phyloP scores from a whole-genome alignment of 1,140 invertebrate species.

The Cydia pomonella region DNA sequence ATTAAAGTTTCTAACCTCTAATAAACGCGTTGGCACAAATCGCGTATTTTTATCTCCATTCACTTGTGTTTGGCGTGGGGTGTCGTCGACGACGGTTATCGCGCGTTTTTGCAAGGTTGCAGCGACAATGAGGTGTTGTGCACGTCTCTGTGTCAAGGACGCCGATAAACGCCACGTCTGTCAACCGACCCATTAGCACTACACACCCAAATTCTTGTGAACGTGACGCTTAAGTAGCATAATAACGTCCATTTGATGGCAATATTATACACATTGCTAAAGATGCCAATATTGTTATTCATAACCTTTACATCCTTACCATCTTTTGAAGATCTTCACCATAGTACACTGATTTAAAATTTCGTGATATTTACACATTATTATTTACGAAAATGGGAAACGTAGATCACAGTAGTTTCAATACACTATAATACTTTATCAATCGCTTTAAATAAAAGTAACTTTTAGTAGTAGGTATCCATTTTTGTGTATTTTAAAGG shows the following conservation, averaged over 20 bases:
- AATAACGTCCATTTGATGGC: not conserved
- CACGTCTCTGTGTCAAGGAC: constrained; percentile 78
- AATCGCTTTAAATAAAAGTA: too few species aligned
- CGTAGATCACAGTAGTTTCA: too few species aligned
- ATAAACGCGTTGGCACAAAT: constrained; percentile 22
- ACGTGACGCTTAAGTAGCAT: not conserved
- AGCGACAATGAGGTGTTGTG: constrained; percentile 72
- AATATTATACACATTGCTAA: not conserved
- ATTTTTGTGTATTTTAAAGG: not conserved
- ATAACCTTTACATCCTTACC: not conserved
- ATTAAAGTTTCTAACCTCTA: constrained; percentile 2
- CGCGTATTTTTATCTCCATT: constrained; percentile 35
- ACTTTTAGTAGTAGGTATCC: too few species aligned
- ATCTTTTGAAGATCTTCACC: not conserved
- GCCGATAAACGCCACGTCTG: constrained; percentile 65
- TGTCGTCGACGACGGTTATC: constrained; percentile 57
- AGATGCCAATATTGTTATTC: not conserved
- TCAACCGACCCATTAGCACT: constrained; percentile 43
- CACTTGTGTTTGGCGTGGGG: constrained; percentile 47
- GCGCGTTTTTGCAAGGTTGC: constrained; percentile 73
- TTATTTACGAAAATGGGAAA: too few species aligned
- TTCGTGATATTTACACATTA: too few species aligned
- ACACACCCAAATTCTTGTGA: constrained; percentile 33
- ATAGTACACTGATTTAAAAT: too few species aligned
- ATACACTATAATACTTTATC: too few species aligned